Conservation (phyloP, 35 echinoderm and acorn worm species). For the Lytechinus pictus region DNA sequence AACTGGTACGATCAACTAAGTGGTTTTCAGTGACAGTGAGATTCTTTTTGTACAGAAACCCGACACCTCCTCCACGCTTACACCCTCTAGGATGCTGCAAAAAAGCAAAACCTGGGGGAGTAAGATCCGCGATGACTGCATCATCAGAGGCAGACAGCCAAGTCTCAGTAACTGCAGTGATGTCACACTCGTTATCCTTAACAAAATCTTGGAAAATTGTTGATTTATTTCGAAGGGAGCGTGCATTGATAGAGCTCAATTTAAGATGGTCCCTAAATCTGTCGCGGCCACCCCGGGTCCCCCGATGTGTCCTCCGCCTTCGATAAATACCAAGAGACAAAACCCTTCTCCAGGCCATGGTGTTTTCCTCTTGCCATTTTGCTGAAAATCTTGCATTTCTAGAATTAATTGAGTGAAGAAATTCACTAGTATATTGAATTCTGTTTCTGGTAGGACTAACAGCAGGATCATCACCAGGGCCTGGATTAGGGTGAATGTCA, state of each 20-base stretch:
- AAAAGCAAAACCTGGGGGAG: conserved; percentile 11
- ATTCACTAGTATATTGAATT: conserved; percentile 1
- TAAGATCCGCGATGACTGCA: conserved; percentile 16
- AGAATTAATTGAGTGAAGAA: conserved; percentile 17
- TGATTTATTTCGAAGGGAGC: conserved; percentile 40
- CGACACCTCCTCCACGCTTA: conserved; percentile 14
- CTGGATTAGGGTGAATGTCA: too few species aligned
- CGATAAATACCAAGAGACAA: background rate
- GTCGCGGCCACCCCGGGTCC: background rate
- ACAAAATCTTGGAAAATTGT: conserved; percentile 31
- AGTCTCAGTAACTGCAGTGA: conserved; percentile 42
- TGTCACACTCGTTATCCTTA: conserved; percentile 28
- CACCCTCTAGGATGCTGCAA: conserved; percentile 8
- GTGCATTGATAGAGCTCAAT: conserved; percentile 36
- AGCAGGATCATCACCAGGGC: too few species aligned
- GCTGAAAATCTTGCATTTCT: background rate
- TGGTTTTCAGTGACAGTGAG: too few species aligned
- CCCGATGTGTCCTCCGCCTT: conserved; percentile 15
- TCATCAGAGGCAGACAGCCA: conserved; percentile 36
- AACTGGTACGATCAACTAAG: too few species aligned
- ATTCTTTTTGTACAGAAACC: too few species aligned
- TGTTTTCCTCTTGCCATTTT: background rate
- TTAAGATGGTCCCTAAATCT: conserved; percentile 19
- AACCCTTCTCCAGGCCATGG: background rate
- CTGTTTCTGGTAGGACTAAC: too few species aligned